Evolutionary conservation across 2,797 vertebrate species (phyloP), one percentile per base, ranked within the genome.

Genomic region (Gymnodraco acuticeps): DNA sequence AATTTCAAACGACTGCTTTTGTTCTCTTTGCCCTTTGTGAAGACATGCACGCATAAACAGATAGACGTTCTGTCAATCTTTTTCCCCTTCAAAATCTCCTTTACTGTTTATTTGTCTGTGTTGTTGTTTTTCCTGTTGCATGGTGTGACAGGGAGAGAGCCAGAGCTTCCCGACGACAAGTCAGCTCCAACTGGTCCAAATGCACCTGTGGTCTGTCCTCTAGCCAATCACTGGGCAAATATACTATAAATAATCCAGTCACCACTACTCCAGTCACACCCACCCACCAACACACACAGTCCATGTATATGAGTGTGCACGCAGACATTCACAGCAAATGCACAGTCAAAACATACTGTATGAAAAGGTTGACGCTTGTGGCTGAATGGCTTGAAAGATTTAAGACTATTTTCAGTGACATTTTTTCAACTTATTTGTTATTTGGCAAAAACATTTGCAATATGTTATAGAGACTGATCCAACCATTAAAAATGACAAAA

Each of bases 181-280:
- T 88, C 75, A 87, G 73, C 73, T 79, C 70, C 77, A 88, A 82
- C 86, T 84, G 80, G 63, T 87, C 86, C 73, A 71, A 84, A 75
- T 80, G 81, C 87, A 93, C 88, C 91, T 92, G 90, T 91, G 87
- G 78, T 90, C 87, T 89, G 81, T 92, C 84, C 80, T 85, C 77
- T 55, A 90, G 89, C 90, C 92, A 93, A 94, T 94, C 92, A 91
- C 93, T 85, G 92, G 86, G 88, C 91, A 93, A 90, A 92, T 76
- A 81, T 88, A 87, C 91, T 93, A 94, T 93, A 94, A 94, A 95
- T 93, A 94, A 91, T 85, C 76, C 88, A 85, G 86, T 84, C 87
- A 85, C 84, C 76, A 70, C 79, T 53, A 76, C 87, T 84, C 75
- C 73, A 87, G 87, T 90, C 85, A 89, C 80, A 85, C 82, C 82